phyloP scores from a whole-genome alignment of 2,797 vertebrate genomes.

The Tadarida brasiliensis region DNA sequence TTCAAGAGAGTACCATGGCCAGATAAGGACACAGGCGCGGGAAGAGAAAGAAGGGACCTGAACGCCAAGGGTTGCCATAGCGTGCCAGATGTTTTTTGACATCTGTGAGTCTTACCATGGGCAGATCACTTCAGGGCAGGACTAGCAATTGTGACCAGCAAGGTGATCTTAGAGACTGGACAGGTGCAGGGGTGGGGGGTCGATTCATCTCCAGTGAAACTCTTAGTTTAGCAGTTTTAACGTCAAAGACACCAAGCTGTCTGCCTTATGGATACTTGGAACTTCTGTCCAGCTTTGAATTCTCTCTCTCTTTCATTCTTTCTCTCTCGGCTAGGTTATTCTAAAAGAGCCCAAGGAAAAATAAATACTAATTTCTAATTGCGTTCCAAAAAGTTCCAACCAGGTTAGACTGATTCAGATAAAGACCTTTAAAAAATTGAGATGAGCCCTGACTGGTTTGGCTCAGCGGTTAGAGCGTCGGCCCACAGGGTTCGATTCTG shows the following conservation, averaged over 20 bases:
- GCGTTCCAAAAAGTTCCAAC: neutral
- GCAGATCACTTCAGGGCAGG: neutral
- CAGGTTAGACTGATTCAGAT: neutral
- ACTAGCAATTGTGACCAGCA: neutral
- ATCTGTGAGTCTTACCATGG: fast-evolving
- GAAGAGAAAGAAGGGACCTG: neutral
- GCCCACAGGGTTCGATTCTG: no score
- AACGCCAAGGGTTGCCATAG: fast-evolving
- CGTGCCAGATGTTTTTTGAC: neutral
- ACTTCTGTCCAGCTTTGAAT: neutral
- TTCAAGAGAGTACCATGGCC: neutral
- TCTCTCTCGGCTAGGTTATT: neutral
- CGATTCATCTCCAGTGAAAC: neutral
- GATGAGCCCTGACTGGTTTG: no score
- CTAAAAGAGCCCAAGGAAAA: neutral
- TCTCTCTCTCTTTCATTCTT: neutral
- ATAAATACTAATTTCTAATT: neutral
- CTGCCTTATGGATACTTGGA: neutral
- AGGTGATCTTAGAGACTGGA: neutral
- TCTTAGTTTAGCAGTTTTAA: slow-evolving; percentile 13
- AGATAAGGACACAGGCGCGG: neutral
- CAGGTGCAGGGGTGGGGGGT: neutral
- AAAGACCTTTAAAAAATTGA: neutral
- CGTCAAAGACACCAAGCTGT: neutral
- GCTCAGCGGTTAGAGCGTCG: no score